Evolutionary conservation across 2,113 vertebrate species (phyloP).

Genomic region (Pelmatolapia mariae): DNA sequence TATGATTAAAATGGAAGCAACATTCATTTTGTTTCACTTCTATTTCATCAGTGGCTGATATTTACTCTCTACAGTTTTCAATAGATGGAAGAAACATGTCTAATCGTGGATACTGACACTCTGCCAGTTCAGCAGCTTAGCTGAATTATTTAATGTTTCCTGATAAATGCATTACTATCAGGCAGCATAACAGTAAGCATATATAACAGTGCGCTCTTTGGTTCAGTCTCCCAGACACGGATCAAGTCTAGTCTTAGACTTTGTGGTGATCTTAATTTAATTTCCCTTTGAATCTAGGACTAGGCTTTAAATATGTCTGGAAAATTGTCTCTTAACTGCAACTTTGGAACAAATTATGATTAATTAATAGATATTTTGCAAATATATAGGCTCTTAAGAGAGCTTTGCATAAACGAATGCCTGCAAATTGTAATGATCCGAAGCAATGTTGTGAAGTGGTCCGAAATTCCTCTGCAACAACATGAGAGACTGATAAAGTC

Average conservation of each 20-base stretch:
- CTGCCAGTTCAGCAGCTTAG: not conserved
- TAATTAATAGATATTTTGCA: not conserved
- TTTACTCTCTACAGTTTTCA: not conserved
- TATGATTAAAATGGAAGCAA: not conserved
- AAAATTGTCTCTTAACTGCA: not conserved
- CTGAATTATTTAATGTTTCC: not conserved
- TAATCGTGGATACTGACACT: fast-evolving
- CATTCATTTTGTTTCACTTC: not conserved
- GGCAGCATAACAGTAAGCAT: not conserved
- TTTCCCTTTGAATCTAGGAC: not conserved
- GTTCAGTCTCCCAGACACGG: fast-evolving
- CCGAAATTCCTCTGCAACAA: not conserved
- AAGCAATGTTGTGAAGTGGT: not conserved
- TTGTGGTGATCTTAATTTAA: not conserved
- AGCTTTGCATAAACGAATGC: fast-evolving
- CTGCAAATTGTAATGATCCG: not conserved
- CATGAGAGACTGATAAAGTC: not conserved
- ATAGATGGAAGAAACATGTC: not conserved
- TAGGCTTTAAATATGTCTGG: not conserved
- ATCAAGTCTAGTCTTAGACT: not conserved
- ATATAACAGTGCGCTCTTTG: not conserved
- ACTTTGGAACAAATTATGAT: fast-evolving
- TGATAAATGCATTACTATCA: not conserved
- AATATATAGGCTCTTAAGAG: not conserved
- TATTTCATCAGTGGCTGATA: not conserved